Percentiles rank a stretch among this genome's conserved stretches.
phyloP scores from a whole-genome alignment of 2,797 vertebrate species.

The Macropus fuliginosus region DNA sequence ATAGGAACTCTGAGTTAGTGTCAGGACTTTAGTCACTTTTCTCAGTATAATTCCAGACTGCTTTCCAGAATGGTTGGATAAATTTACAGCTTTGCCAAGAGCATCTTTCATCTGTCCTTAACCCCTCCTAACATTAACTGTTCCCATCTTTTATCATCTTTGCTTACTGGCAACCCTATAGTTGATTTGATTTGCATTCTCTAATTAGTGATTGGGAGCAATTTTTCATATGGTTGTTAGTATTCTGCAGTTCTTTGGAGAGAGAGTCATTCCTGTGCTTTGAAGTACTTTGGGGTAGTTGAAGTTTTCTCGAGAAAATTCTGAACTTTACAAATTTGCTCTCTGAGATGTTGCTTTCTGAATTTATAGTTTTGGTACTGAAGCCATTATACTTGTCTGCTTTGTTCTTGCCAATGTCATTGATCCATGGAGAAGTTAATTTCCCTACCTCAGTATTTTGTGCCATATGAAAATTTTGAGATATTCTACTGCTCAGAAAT shows the following conservation, averaged over 20 bases:
- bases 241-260: neutral
- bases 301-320: neutral
- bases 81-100: neutral
- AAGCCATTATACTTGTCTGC: neutral
- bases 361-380: slow-evolving; percentile 39
- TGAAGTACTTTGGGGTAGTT: neutral
- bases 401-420: neutral
- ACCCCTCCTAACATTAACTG: neutral
- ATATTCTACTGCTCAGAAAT: neutral
- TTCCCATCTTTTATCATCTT: neutral
- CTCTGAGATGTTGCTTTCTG: slow-evolving; percentile 29
- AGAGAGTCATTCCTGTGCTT: neutral
- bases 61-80: neutral
- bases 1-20: neutral
- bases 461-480: slow-evolving; percentile 26
- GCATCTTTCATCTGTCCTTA: neutral
- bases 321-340: slow-evolving; percentile 9
- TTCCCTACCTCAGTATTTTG: slow-evolving; percentile 35
- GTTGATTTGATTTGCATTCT: neutral
- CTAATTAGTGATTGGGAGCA: neutral
- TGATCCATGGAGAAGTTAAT: neutral
- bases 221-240: neutral
- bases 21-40: neutral
- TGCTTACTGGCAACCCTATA: neutral
- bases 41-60: neutral